These are phyloP conservation scores for Dendroctonus ponderosae DNA, from an alignment of 1,140 invertebrate genomes.

Conservation along the genomic window DNA sequence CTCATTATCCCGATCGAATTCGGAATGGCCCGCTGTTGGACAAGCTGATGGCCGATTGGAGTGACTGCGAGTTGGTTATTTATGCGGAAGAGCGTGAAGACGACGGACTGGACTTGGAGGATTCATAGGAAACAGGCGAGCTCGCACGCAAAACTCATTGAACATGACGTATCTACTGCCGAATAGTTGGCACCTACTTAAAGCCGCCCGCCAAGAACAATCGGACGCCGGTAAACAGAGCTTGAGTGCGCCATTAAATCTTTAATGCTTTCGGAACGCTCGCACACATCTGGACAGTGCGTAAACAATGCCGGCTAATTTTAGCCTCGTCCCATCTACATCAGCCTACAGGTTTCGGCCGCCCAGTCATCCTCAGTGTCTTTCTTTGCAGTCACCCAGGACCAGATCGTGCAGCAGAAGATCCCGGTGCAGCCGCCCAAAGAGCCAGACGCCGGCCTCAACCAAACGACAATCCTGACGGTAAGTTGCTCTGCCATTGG, in stretches of 20 bases:
- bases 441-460: neutral
- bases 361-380: neutral
- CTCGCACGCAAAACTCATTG: neutral
- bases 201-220: neutral
- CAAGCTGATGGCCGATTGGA: too few species aligned
- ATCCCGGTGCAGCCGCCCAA: slow-evolving; percentile 11
- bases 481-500: neutral
- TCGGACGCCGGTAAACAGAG: too few species aligned
- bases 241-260: neutral
- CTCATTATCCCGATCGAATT: too few species aligned
- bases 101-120: too few species aligned
- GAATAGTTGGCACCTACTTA: neutral
- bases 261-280: neutral
- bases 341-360: neutral
- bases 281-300: neutral
- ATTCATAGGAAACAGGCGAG: neutral
- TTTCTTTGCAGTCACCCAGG: slow-evolving; percentile 17
- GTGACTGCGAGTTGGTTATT: too few species aligned
- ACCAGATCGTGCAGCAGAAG: slow-evolving; percentile 8
- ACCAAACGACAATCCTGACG: slow-evolving; percentile 2
- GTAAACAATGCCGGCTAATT: neutral
- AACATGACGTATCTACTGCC: too few species aligned
- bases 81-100: too few species aligned
- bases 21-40: too few species aligned
- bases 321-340: neutral